These are phyloP conservation scores for Toxostoma redivivum DNA, from an alignment of 2,113 vertebrate species.

Conservation along the genomic window DNA sequence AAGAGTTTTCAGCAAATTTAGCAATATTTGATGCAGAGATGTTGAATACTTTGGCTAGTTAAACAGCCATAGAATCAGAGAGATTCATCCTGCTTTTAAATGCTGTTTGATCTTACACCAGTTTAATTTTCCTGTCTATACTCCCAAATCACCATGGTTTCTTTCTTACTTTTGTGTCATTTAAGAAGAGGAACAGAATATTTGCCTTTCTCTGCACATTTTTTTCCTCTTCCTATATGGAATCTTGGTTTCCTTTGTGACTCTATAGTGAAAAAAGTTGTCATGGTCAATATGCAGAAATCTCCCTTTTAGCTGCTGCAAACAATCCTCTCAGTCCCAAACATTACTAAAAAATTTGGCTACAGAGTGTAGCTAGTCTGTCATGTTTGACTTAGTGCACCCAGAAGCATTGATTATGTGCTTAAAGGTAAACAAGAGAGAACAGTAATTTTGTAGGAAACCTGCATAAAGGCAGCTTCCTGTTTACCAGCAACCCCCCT, in stretches of 20 bases:
- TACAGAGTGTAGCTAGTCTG: neutral
- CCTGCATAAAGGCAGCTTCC: constrained; percentile 21
- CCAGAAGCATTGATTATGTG: constrained; percentile 32
- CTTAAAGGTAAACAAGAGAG: constrained; percentile 34
- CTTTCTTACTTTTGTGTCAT: neutral
- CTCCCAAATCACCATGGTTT: neutral
- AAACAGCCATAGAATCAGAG: neutral
- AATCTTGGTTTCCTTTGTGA: neutral
- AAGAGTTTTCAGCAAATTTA: neutral
- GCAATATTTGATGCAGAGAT: neutral
- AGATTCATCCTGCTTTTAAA: neutral
- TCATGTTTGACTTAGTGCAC: neutral
- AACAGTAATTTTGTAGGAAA: constrained; percentile 29
- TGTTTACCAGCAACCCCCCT: constrained; percentile 21
- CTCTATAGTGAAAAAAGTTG: neutral
- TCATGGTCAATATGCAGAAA: neutral
- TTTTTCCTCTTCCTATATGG: neutral
- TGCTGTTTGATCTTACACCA: neutral
- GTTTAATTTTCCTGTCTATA: neutral
- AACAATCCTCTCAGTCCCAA: neutral
- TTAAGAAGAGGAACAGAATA: neutral
- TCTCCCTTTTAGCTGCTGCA: neutral
- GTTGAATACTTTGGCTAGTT: neutral
- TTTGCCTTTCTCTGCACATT: neutral
- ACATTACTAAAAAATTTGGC: neutral